Percentiles rank a stretch among this genome's conserved stretches.
Evolutionary conservation across 2,113 vertebrate genomes (phyloP).

Genomic region (Perca fluviatilis): DNA sequence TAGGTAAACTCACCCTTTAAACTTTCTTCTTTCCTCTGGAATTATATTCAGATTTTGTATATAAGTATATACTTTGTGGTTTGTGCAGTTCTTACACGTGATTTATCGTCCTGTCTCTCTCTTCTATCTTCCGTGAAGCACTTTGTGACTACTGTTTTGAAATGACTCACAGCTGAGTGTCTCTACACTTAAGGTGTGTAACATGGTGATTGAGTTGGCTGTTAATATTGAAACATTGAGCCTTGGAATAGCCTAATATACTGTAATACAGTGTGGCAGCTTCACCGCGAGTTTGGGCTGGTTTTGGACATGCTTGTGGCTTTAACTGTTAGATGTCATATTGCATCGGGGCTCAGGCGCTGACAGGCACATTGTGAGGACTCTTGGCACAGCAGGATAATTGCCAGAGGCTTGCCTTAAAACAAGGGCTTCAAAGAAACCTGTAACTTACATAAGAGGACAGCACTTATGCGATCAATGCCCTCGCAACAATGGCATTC

Average conservation of each 20-base stretch:
- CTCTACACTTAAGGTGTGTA: conserved; percentile 4
- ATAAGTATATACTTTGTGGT: not conserved
- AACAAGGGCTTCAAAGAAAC: conserved; percentile 59
- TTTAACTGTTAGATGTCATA: conserved; percentile 41
- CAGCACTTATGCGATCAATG: conserved; percentile 43
- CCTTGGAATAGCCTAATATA: conserved; percentile 7
- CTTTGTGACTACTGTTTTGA: conserved; percentile 27
- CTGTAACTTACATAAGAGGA: conserved; percentile 37
- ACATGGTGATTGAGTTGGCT: conserved; percentile 3
- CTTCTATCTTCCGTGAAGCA: not conserved
- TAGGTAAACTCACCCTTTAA: not conserved
- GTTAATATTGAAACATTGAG: conserved; percentile 40
- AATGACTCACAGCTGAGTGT: conserved; percentile 37
- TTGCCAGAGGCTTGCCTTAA: conserved; percentile 29
- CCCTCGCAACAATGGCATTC: conserved; percentile 20
- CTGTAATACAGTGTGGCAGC: not conserved
- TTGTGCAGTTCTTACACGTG: not conserved
- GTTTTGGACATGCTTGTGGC: conserved; percentile 28
- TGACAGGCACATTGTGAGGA: conserved; percentile 38
- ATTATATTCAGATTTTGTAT: not conserved
- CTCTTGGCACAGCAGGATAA: conserved; percentile 50
- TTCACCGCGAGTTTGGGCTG: conserved; percentile 39
- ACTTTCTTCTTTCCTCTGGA: not conserved
- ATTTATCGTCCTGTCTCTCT: not conserved
- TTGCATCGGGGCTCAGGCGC: conserved; percentile 22